Base-by-base conservation (phyloP, 1,140 invertebrate genomes). In the Pseudomyrmex dendroicus region DNA sequence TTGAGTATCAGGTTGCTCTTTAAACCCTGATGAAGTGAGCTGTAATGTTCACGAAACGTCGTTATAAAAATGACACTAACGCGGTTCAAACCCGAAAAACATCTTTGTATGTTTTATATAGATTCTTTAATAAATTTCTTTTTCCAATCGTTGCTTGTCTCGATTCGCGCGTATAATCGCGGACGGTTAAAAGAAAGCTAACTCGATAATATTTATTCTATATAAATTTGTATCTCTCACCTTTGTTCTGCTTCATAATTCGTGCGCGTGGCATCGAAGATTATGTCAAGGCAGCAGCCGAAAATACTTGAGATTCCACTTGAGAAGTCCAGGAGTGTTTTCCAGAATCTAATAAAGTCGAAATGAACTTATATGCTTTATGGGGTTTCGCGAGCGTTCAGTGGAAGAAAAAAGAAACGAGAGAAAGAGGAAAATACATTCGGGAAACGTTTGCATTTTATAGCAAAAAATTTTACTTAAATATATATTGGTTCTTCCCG, bases 321-420 rank as follows among this genome's bases (percentile, higher is more conserved):
- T 10, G 22, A 61, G 17, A 13, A 61, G 17, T 22, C 50, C 62
- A 1, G 9, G 17, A 68, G 66, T 44, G n/a, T 70, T 48, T 54
- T 70, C 17, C 44, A 70, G 64, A 61, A 80, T 80, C 66, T 80
- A 80, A 80, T 80, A 80, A 80, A 80, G 12, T 50, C 4, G 44
- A 70, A 80, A 80, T 72, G 66, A 80, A 64, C 17, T 67, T 64
- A 67, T 70, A 44, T 57, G 12, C 10, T 80, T 70, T 44, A 12
- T 17, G n/a, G 12, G 15, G 3, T 2, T 50, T 22, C 35, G 15
- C 25, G 1, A 15, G 46, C 50, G 20, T 72, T 72, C 76, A 15
- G 35, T 3, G 10, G 5, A n/a, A 5, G 13, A n/a, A 4, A 12
- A 9, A 57, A 54, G 13, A 48, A 54, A n/a, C 22, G n/a, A 46